Evolutionary conservation across 2,888 invertebrate genomes (phyloP).

Genomic region (Coleophora flavipennella): DNA sequence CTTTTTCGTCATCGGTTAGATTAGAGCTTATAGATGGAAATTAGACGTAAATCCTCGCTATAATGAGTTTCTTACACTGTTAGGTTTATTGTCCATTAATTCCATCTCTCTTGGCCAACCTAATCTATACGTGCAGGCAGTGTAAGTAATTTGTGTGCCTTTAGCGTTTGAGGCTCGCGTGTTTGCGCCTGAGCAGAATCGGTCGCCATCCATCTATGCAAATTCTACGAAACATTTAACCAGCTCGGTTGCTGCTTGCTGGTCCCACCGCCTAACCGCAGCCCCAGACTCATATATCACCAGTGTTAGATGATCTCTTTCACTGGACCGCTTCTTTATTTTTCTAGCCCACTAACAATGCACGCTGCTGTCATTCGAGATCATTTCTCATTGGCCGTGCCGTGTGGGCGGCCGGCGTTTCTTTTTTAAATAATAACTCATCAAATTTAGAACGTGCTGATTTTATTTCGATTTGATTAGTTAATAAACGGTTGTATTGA

Average conservation of each 20-base stretch:
- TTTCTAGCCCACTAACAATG: constrained; percentile 14
- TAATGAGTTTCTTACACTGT: too few species aligned
- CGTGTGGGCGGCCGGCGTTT: constrained; percentile 32
- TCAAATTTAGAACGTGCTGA: constrained; percentile 22
- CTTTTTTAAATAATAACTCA: constrained; percentile 20
- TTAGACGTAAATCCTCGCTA: too few species aligned
- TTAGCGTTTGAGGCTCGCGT: constrained; percentile 22
- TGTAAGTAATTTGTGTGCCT: constrained; percentile 7
- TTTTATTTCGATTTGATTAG: constrained; percentile 17
- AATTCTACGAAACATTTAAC: constrained; percentile 68
- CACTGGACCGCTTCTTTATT: constrained; percentile 20
- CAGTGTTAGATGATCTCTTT: constrained; percentile 31
- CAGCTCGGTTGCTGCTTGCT: constrained; percentile 40
- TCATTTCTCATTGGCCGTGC: constrained; percentile 27
- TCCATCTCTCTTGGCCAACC: too few species aligned
- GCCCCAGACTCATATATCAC: constrained; percentile 34
- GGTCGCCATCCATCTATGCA: constrained; percentile 67
- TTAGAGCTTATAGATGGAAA: too few species aligned
- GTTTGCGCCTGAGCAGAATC: constrained; percentile 41
- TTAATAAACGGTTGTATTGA: background rate
- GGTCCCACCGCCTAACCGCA: constrained; percentile 46
- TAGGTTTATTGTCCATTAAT: too few species aligned
- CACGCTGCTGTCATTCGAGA: constrained; percentile 22
- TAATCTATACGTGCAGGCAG: too few species aligned
- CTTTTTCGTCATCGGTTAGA: too few species aligned